Conservation (phyloP, 2,113 vertebrate species). For the Agelaius phoeniceus region DNA sequence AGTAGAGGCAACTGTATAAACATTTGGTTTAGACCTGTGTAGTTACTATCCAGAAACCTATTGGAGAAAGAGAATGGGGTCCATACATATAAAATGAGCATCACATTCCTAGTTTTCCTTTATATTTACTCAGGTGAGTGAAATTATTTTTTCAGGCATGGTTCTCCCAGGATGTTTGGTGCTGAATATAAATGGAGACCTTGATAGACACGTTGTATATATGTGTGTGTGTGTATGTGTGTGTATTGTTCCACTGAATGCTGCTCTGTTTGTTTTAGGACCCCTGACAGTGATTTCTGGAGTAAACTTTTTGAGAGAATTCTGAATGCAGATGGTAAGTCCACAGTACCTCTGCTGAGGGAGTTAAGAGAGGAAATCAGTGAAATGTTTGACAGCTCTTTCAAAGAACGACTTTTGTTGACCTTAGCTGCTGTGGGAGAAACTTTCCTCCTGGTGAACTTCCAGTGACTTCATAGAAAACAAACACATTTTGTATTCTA, state of each 20-base stretch:
- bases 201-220: background rate
- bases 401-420: constrained; percentile 66
- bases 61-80: background rate
- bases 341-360: constrained; percentile 71
- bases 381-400: constrained; percentile 66
- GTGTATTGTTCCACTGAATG: constrained; percentile 6
- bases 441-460: constrained; percentile 29
- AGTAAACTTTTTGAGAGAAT: constrained; percentile 75
- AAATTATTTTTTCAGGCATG: background rate
- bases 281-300: constrained; percentile 71
- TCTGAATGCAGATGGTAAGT: constrained; percentile 74
- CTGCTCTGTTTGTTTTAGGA: constrained; percentile 66
- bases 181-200: background rate
- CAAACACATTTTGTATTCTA: background rate
- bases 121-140: background rate
- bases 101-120: background rate
- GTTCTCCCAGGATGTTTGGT: background rate
- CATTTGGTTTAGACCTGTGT: background rate
- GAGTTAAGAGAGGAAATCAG: constrained; percentile 72
- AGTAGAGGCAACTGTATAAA: background rate
- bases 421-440: constrained; percentile 69
- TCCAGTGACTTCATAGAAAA: constrained; percentile 39
- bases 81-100: background rate
- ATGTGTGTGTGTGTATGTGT: background rate
- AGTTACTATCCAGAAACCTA: background rate